These are phyloP conservation scores for Anticlea derivata DNA, from an alignment of 2,888 invertebrate species.

Conservation along the genomic window DNA sequence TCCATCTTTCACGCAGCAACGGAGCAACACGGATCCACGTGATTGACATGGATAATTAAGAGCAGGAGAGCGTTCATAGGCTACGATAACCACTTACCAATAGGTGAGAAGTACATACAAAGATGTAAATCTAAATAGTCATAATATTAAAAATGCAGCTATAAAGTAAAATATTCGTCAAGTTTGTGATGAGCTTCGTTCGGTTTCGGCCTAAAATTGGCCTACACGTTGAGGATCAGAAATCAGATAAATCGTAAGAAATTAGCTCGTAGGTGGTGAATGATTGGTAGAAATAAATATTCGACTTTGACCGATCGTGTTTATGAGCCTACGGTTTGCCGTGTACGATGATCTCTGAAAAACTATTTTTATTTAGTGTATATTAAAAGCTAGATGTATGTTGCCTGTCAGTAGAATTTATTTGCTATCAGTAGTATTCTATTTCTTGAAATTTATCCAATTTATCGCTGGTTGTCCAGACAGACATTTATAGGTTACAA, in stretches of 20 bases:
- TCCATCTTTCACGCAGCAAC: no score
- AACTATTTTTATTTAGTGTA: conserved; percentile 11
- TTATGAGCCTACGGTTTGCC: conserved; percentile 5
- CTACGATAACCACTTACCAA: no score
- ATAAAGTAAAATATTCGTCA: no score
- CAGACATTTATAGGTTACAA: not conserved
- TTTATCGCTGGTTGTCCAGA: not conserved
- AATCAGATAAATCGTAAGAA: conserved; percentile 13
- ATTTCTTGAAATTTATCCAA: conserved; percentile 1
- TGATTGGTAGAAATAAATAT: conserved; percentile 21
- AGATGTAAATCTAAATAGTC: no score
- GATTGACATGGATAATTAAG: no score
- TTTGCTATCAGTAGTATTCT: conserved; percentile 1
- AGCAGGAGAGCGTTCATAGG: no score
- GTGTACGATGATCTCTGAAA: conserved; percentile 15
- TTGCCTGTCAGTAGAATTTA: conserved; percentile 16
- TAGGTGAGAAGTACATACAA: no score
- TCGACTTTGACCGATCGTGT: conserved; percentile 22
- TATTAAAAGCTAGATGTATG: conserved; percentile 20
- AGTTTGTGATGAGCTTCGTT: not conserved
- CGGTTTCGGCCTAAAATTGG: conserved; percentile 2
- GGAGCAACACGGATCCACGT: no score
- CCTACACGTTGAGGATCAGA: not conserved
- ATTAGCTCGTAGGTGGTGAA: conserved; percentile 21
- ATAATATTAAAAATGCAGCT: no score